These are phyloP conservation scores for Ancistrus triradiatus DNA, from an alignment of 2,113 vertebrate species.

Conservation along the genomic window DNA sequence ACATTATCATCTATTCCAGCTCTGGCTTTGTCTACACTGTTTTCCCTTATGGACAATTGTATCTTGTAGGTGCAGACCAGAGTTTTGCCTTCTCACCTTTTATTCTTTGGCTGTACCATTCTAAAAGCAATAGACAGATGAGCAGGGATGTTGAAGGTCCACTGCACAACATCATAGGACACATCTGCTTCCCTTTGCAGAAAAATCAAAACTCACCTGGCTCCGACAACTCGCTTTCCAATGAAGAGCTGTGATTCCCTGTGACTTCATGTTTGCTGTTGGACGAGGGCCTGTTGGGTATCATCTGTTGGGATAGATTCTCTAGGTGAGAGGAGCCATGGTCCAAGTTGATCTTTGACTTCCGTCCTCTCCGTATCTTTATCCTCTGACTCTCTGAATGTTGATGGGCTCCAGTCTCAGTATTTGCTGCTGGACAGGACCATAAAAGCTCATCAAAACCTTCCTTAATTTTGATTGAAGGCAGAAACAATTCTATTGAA, in stretches of 20 bases:
- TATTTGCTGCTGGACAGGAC: slow-evolving; percentile 19
- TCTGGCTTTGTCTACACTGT: slow-evolving; percentile 23
- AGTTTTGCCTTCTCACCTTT: slow-evolving; percentile 1
- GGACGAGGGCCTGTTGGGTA: slow-evolving; percentile 18
- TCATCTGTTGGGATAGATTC: slow-evolving; percentile 14
- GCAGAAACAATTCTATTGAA: slow-evolving; percentile 1
- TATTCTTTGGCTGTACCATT: slow-evolving; percentile 64
- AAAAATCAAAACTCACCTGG: slow-evolving; percentile 50
- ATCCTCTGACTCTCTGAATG: slow-evolving; percentile 14
- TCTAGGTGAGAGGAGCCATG: slow-evolving; percentile 21
- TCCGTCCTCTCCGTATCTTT: slow-evolving; percentile 35
- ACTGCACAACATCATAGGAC: slow-evolving; percentile 41
- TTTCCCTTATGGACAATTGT: slow-evolving; percentile 24
- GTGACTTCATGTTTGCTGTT: slow-evolving; percentile 44
- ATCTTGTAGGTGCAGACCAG: slow-evolving; percentile 12
- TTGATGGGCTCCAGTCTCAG: slow-evolving; percentile 20
- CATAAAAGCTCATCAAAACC: neutral
- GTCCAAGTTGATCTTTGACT: slow-evolving; percentile 36
- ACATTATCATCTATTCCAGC: slow-evolving; percentile 36
- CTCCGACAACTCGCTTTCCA: slow-evolving; percentile 58
- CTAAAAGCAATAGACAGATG: slow-evolving; percentile 57
- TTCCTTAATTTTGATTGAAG: neutral
- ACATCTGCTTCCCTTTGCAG: slow-evolving; percentile 53
- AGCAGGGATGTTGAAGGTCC: slow-evolving; percentile 51
- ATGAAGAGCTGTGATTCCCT: slow-evolving; percentile 51